A percentile compares a stretch with the other conserved stretches of the same genome.
Evolutionary conservation across 1,140 invertebrate species (phyloP).

Genomic region (Drosophila pectinifera): DNA sequence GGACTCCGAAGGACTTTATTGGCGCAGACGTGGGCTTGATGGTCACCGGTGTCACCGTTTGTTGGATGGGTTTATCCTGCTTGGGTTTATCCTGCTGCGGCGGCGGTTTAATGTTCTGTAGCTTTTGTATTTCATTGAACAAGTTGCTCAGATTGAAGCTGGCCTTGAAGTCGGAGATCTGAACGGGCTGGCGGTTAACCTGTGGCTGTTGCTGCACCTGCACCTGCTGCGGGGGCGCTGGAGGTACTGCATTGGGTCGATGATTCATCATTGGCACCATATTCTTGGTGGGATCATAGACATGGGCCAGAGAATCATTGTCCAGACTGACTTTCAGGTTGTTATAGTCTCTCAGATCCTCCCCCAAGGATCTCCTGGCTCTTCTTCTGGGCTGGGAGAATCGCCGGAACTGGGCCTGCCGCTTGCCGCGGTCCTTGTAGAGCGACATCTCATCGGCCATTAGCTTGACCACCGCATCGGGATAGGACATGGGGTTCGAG

Average conservation of each 20-base stretch:
- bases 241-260: not conserved
- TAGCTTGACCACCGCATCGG: conserved; percentile 60
- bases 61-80: not conserved
- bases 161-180: conserved; percentile 11
- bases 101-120: conserved; percentile 33
- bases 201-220: not conserved
- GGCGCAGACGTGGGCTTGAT: not conserved
- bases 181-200: not conserved
- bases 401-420: not conserved
- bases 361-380: conserved; percentile 19
- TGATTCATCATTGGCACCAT: conserved; percentile 55
- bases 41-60: not conserved
- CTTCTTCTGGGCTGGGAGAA: not conserved
- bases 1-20: conserved; percentile 14
- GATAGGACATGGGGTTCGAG: conserved; percentile 10
- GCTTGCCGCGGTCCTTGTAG: not conserved
- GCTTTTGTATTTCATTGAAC: conserved; percentile 23
- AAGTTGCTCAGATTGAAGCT: conserved; percentile 57
- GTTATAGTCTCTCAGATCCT: not conserved
- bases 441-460: conserved; percentile 32
- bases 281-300: conserved; percentile 37
- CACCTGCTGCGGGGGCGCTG: not conserved
- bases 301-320: not conserved
- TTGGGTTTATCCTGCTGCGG: not conserved
- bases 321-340: conserved; percentile 2